phyloP scores from a whole-genome alignment of 2,797 vertebrate species.

The Pristis pectinata region DNA sequence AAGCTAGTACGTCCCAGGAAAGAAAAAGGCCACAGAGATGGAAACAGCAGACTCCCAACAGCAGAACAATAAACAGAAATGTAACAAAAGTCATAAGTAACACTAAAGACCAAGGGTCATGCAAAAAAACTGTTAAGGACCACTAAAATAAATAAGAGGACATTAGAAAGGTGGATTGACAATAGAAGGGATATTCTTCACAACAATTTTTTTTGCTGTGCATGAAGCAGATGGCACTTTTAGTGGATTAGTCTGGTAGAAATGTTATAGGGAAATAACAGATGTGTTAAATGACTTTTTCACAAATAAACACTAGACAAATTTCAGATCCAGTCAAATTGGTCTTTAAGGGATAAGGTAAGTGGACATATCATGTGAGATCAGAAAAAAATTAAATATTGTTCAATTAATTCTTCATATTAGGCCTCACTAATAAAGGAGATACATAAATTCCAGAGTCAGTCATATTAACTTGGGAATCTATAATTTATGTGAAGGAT shows the following conservation, averaged over 20 bases:
- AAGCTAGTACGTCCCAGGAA: neutral
- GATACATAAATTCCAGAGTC: neutral
- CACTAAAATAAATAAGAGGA: slow-evolving; percentile 1
- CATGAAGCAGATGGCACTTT: neutral
- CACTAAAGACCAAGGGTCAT: neutral
- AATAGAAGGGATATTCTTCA: neutral
- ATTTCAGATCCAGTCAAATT: neutral
- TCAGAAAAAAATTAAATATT: neutral
- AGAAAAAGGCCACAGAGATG: no score
- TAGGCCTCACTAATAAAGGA: neutral
- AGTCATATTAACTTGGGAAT: neutral
- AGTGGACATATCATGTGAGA: neutral
- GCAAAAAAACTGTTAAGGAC: neutral
- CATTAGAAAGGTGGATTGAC: neutral
- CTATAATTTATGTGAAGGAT: neutral
- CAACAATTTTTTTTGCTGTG: neutral
- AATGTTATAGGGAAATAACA: no score
- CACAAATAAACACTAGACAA: neutral
- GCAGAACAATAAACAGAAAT: neutral
- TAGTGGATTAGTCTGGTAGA: neutral
- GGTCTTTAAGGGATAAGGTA: neutral
- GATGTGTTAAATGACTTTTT: neutral
- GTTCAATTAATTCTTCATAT: neutral
- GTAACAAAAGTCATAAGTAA: neutral
- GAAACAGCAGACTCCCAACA: neutral